Evolutionary conservation across 2,113 vertebrate species (phyloP), one percentile per base, ranked within the genome.

Genomic region (Plestiodon gilberti): DNA sequence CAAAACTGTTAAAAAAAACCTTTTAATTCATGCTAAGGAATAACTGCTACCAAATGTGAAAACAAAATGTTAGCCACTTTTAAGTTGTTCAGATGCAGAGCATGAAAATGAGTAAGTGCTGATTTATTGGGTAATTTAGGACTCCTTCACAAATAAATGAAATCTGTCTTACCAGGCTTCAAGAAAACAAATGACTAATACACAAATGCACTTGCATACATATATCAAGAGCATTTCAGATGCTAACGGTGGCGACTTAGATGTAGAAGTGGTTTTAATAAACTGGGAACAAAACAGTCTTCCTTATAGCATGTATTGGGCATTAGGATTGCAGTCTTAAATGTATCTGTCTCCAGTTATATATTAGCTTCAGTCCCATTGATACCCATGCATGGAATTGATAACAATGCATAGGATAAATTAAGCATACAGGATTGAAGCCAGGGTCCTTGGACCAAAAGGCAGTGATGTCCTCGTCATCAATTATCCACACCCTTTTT

Each of bases 121-220:
- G 65, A 64, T 57, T 75, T 83, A 81, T 0, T 86, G 52, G 78
- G 33, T 88, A 74, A 5, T 64, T 64, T 81, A 92, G 18, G n/a
- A 43, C 40, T 59, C 62, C 4, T 6, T 33, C 11, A 88, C 81
- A 90, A 88, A 83, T 64, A 11, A 65, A 77, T 78, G 48, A 82
- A 82, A 78, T 77, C 62, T 48, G 59, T 77, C 73, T 87, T 82
- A 43, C 62, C 55, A 75, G 13, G n/a, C 35, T 57, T 87, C 73
- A 87, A 87, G 80, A 77, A 87, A 82, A 82, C 62, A 69, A 81
- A 87, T 82, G 80, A 77, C 74, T 67, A 85, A 78, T 55, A 78
- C 62, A 85, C 28, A 77, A 85, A 64, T 38, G 61, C 40, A 55
- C 23, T 70, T 71, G 33, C 35, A 28, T 52, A 38, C 43, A 48